Evolutionary conservation across 37 sponge, comb jelly and placozoan genomes (phyloP).

Genomic region (Haliclona indistincta): DNA sequence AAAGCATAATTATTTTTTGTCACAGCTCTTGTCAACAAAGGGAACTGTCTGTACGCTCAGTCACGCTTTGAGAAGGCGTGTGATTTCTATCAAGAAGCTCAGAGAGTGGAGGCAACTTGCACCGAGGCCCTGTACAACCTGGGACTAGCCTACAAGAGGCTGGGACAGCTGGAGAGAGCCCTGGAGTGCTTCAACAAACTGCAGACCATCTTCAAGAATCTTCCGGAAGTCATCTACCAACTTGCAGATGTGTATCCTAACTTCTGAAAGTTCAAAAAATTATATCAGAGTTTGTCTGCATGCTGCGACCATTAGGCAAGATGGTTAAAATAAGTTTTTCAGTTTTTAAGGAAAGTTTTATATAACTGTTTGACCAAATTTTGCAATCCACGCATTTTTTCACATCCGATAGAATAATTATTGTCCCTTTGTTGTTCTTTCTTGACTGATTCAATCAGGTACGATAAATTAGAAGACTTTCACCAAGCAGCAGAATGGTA

Average conservation of each 20-base stretch:
- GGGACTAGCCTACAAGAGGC: conserved; percentile 85
- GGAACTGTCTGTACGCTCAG: conserved; percentile 70
- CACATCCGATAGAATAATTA: too few species aligned
- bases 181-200: conserved; percentile 90
- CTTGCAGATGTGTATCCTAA: conserved; percentile 77
- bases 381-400: too few species aligned
- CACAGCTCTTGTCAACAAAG: conserved; percentile 93
- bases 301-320: too few species aligned
- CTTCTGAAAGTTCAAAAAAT: too few species aligned
- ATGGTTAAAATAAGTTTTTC: too few species aligned
- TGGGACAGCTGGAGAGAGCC: conserved; percentile 49
- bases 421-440: background rate
- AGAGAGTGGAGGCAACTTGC: conserved; percentile 89
- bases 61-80: conserved; percentile 74
- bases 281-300: too few species aligned
- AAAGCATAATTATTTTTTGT: background rate
- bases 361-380: too few species aligned
- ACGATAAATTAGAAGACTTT: conserved; percentile 78
- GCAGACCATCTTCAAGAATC: conserved; percentile 76
- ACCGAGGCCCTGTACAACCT: conserved; percentile 91
- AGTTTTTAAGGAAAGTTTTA: too few species aligned
- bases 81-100: conserved; percentile 91
- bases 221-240: conserved; percentile 86
- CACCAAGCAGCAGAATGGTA: conserved; percentile 78
- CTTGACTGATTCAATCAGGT: conserved; percentile 13